A percentile compares a stretch with the other conserved stretches of the same genome.
Conservation (phyloP, 2,797 vertebrate genomes). For the Melopsittacus undulatus region DNA sequence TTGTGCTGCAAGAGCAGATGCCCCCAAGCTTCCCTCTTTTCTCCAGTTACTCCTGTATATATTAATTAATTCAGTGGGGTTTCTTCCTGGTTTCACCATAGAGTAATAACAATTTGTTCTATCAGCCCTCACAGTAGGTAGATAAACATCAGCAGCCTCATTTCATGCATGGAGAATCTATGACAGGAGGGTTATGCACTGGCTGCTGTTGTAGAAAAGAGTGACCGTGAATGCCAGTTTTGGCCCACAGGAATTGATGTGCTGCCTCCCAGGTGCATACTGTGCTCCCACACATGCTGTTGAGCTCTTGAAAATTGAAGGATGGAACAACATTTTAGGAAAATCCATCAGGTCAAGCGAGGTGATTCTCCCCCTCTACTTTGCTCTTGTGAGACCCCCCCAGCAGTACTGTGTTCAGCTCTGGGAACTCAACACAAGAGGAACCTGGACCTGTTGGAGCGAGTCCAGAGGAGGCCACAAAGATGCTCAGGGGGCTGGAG, state of each 20-base stretch:
- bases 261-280: not conserved
- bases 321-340: not conserved
- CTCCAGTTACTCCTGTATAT: not conserved
- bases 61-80: not conserved
- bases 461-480: not conserved
- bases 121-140: not conserved
- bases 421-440: not conserved
- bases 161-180: not conserved
- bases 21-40: not conserved
- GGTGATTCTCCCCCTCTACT: not conserved
- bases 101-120: constrained; percentile 14
- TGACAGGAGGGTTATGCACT: not conserved
- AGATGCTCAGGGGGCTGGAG: not conserved
- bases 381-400: not conserved
- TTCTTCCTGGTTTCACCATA: not conserved
- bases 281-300: fast-evolving
- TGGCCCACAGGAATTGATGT: not conserved
- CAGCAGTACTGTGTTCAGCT: not conserved
- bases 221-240: not conserved
- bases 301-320: not conserved
- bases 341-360: not conserved
- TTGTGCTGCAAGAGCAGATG: not conserved
- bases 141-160: not conserved
- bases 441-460: not conserved
- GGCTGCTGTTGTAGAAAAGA: fast-evolving